These are phyloP conservation scores for Chelonia mydas DNA, from an alignment of 2,797 vertebrate genomes.

Conservation along the genomic window DNA sequence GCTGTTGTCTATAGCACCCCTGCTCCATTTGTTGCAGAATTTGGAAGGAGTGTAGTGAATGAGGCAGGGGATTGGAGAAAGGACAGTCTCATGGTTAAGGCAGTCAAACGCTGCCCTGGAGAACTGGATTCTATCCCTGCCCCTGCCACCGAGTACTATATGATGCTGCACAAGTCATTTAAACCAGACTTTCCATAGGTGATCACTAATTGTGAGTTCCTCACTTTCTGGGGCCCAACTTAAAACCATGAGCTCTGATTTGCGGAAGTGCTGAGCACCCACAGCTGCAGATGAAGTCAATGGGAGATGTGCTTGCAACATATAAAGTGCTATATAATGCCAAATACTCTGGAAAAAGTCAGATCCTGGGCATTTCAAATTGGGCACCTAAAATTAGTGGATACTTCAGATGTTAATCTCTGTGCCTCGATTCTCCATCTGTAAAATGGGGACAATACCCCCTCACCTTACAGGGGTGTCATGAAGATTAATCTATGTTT, in stretches of 20 bases:
- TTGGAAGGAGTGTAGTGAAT: background rate
- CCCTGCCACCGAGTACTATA: background rate
- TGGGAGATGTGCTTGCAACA: background rate
- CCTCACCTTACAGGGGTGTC: background rate
- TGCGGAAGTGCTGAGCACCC: background rate
- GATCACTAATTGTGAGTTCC: too few species aligned
- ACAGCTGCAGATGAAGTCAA: background rate
- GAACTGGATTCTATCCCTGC: background rate
- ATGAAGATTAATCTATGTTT: background rate
- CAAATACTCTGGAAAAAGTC: background rate
- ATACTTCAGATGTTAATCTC: background rate
- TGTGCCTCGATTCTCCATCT: background rate
- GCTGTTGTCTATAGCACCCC: background rate
- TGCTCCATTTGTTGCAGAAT: background rate
- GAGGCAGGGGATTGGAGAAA: background rate
- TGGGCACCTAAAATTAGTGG: background rate
- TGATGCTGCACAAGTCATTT: background rate
- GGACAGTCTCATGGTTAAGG: background rate
- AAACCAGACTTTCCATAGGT: background rate
- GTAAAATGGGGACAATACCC: background rate
- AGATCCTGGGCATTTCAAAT: background rate
- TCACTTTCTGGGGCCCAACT: too few species aligned
- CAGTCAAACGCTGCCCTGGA: background rate
- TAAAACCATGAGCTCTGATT: background rate
- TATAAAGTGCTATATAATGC: background rate